Evolutionary conservation across 2,888 invertebrate genomes (phyloP).

Genomic region (Disparrhopalites patrizii): DNA sequence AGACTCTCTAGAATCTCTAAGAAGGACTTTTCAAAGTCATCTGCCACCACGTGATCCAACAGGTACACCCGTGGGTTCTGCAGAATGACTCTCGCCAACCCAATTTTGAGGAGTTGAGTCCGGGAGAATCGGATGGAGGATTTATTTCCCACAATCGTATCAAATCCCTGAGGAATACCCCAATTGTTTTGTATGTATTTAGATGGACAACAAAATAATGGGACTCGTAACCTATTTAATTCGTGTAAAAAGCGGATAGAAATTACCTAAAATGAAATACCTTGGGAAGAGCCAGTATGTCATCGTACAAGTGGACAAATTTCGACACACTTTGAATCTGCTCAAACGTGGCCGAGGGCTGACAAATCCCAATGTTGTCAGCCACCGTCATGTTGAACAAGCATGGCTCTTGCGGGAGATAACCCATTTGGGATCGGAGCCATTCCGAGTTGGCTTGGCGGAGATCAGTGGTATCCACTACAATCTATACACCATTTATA

Average conservation of each 20-base stretch:
- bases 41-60: not conserved
- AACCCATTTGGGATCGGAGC: constrained; percentile 70
- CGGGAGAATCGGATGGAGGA: not conserved
- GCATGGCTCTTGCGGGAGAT: constrained; percentile 78
- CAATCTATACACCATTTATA: no score
- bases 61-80: not conserved
- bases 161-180: not conserved
- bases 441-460: constrained; percentile 66
- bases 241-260: no score
- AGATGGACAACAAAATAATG: no score
- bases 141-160: not conserved
- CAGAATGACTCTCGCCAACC: constrained; percentile 1
- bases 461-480: constrained; percentile 55
- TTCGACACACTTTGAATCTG: no score
- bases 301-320: no score
- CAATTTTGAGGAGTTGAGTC: not conserved
- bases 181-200: no score
- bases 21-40: not conserved
- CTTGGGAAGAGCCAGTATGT: no score
- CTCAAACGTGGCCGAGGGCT: constrained; percentile 62
- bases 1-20: not conserved
- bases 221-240: no score
- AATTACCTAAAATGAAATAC: no score
- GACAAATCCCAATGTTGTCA: constrained; percentile 83
- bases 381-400: constrained; percentile 75